Conservation (phyloP, 2,888 invertebrate genomes). For the Coremacera marginata region DNA sequence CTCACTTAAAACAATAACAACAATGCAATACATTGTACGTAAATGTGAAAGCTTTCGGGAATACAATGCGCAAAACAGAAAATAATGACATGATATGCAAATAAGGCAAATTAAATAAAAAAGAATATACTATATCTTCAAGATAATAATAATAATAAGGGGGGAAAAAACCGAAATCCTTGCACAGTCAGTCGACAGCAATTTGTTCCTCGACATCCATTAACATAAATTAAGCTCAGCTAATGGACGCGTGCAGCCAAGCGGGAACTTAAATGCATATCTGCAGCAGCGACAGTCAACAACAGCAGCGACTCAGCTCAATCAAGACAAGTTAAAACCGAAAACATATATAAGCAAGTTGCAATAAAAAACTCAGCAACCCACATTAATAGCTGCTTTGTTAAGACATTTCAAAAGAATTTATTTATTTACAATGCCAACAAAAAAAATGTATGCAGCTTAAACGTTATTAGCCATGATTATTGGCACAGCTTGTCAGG, state of each 20-base stretch:
- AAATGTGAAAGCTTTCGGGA: neutral
- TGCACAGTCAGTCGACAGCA: conserved; percentile 43
- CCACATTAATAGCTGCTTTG: neutral
- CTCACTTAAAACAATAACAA: neutral
- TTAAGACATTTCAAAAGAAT: conserved; percentile 40
- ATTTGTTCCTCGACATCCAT: conserved; percentile 62
- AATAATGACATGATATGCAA: neutral
- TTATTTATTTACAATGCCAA: conserved; percentile 66
- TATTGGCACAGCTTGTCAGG: conserved; percentile 49
- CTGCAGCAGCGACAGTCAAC: neutral
- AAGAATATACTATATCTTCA: neutral
- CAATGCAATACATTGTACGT: neutral
- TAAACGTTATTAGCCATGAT: conserved; percentile 66
- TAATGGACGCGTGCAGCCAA: conserved; percentile 22
- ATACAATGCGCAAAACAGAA: neutral
- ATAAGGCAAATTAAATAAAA: neutral
- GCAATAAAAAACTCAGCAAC: neutral
- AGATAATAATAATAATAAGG: neutral
- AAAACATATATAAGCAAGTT: neutral
- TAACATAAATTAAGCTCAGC: conserved; percentile 61
- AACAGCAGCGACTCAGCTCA: neutral
- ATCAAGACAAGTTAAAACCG: neutral
- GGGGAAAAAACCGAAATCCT: neutral
- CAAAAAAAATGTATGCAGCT: conserved; percentile 66
- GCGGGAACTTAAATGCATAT: conserved; percentile 16